A percentile compares a stretch with the other conserved stretches of the same genome.
Conservation (phyloP, 2,888 invertebrate species). For the Apodemia mormo region DNA sequence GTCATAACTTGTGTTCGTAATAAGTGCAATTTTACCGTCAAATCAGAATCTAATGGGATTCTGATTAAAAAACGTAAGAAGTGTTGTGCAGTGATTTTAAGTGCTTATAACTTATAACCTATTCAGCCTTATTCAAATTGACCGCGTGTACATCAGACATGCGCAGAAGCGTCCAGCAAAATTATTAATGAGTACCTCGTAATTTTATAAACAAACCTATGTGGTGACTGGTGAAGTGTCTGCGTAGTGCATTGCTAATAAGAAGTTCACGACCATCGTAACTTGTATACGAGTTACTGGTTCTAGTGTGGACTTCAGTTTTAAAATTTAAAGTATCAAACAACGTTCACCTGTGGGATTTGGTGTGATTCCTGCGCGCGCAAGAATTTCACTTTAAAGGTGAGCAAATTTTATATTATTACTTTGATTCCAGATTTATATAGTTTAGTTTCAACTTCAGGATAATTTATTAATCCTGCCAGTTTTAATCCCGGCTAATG, state of each 20-base stretch:
- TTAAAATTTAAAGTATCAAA: constrained; percentile 59
- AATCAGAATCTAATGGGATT: constrained; percentile 46
- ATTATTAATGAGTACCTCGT: constrained; percentile 72
- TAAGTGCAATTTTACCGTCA: constrained; percentile 2
- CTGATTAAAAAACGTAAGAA: constrained; percentile 54
- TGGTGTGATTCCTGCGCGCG: constrained; percentile 78
- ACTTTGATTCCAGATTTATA: neutral
- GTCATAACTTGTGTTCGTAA: constrained; percentile 24
- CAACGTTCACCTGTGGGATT: constrained; percentile 79
- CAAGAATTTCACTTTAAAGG: constrained; percentile 71
- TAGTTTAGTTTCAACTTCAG: neutral
- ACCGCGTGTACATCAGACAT: constrained; percentile 72
- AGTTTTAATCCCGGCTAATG: neutral
- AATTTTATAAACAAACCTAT: constrained; percentile 76
- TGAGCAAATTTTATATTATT: constrained; percentile 43
- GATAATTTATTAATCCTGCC: neutral
- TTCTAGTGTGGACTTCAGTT: constrained; percentile 33
- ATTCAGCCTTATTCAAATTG: constrained; percentile 76
- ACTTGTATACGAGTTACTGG: constrained; percentile 36
- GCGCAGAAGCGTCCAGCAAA: constrained; percentile 69
- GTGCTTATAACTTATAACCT: constrained; percentile 45
- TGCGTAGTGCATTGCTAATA: constrained; percentile 59
- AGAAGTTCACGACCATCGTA: constrained; percentile 48
- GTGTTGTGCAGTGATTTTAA: constrained; percentile 59
- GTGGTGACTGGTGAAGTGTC: constrained; percentile 54